Percentiles rank a stretch among this genome's conserved stretches.
phyloP scores from a whole-genome alignment of 2,888 invertebrate genomes.

The Pyrrhia umbra region DNA sequence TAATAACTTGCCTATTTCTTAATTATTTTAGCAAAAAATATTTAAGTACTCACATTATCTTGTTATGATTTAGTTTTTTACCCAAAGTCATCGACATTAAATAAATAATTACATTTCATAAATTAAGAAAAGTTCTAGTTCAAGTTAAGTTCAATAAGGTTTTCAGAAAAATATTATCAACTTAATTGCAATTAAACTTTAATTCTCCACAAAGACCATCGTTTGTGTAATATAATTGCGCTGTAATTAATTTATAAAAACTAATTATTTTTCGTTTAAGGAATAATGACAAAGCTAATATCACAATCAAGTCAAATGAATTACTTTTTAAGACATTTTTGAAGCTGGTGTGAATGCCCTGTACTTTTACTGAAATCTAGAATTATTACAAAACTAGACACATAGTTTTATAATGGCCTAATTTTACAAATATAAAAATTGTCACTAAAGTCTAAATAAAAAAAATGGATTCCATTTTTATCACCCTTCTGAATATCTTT shows the following conservation, averaged over 20 bases:
- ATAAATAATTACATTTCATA: neutral
- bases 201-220: constrained; percentile 32
- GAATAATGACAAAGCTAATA: constrained; percentile 9
- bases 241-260: constrained; percentile 42
- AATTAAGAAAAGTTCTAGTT: too few relatives aligned
- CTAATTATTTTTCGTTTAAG: constrained; percentile 31
- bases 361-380: neutral
- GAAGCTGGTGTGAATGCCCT: neutral
- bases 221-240: constrained; percentile 35
- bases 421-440: too few relatives aligned
- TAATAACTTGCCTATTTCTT: too few relatives aligned
- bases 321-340: neutral
- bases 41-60: too few relatives aligned
- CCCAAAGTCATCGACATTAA: neutral
- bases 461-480: too few relatives aligned
- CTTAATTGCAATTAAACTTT: constrained; percentile 22
- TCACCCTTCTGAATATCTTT: too few relatives aligned
- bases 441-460: too few relatives aligned
- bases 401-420: too few relatives aligned
- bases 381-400: neutral
- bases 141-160: neutral
- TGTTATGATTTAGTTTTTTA: too few relatives aligned
- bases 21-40: too few relatives aligned
- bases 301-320: constrained; percentile 4
- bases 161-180: constrained; percentile 6